These are phyloP conservation scores for Pelusios castaneus DNA, from an alignment of 2,113 vertebrate genomes.

Conservation along the genomic window DNA sequence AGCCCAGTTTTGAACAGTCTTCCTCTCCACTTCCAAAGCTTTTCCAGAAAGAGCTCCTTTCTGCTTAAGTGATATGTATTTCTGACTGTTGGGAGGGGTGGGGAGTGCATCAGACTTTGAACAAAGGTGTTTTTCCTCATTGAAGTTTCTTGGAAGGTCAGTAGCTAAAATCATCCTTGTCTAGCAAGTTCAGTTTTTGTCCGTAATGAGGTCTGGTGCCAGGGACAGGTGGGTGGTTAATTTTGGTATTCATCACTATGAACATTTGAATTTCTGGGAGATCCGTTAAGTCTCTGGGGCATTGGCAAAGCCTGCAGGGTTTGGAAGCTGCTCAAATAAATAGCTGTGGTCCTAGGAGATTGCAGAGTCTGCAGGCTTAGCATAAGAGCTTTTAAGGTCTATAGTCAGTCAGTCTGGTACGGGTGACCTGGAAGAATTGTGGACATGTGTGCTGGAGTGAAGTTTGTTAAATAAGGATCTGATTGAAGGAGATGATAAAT, in stretches of 20 bases:
- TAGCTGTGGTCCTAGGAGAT: background rate
- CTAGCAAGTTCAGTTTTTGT: background rate
- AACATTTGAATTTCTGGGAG: background rate
- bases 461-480: background rate
- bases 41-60: background rate
- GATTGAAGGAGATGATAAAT: background rate
- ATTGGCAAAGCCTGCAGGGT: background rate
- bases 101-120: background rate
- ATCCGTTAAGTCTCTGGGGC: background rate
- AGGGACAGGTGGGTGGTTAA: background rate
- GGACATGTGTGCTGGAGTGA: fast-evolving
- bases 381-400: background rate
- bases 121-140: background rate
- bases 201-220: background rate
- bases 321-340: background rate
- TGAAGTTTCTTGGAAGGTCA: background rate
- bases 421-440: background rate
- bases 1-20: background rate
- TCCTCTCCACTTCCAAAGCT: background rate
- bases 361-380: background rate
- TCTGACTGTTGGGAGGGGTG: background rate
- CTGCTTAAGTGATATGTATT: background rate
- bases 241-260: background rate
- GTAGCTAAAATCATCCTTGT: background rate
- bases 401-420: background rate